Conservation (phyloP, 2,888 invertebrate genomes). For the Pollenia amentaria region DNA sequence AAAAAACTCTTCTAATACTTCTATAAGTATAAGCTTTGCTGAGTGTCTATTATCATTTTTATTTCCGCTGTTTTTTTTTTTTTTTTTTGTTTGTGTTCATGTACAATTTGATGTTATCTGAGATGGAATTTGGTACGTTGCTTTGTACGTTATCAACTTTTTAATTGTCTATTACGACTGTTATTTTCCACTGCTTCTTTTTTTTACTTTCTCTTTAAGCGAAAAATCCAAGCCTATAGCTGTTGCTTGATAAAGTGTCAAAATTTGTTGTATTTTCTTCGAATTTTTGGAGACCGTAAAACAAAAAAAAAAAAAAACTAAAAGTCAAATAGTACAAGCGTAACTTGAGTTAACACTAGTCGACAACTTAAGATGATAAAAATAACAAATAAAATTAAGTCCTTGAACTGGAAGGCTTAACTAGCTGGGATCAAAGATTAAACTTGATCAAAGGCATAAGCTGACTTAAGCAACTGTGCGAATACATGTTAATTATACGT, state of each 20-base stretch:
- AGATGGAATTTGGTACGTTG: not conserved
- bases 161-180: slow-evolving; percentile 55
- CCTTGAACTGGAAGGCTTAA: too few species aligned
- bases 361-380: too few species aligned
- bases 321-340: too few species aligned
- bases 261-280: slow-evolving; percentile 15
- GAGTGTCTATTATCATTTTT: slow-evolving; percentile 5
- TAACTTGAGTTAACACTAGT: too few species aligned
- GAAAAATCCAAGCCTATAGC: not conserved
- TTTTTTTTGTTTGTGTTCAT: not conserved
- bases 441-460: too few species aligned
- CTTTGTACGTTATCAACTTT: slow-evolving; percentile 32
- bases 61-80: not conserved
- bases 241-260: slow-evolving; percentile 41
- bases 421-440: too few species aligned
- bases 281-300: too few species aligned
- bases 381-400: too few species aligned
- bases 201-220: not conserved
- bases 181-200: slow-evolving; percentile 1
- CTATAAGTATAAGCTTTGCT: not conserved
- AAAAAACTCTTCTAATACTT: too few species aligned
- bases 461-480: too few species aligned
- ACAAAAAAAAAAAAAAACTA: too few species aligned
- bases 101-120: slow-evolving; percentile 41
- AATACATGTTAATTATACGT: too few species aligned